Conservation (phyloP, 2,797 vertebrate species). For the Halcyon leucocephala region DNA sequence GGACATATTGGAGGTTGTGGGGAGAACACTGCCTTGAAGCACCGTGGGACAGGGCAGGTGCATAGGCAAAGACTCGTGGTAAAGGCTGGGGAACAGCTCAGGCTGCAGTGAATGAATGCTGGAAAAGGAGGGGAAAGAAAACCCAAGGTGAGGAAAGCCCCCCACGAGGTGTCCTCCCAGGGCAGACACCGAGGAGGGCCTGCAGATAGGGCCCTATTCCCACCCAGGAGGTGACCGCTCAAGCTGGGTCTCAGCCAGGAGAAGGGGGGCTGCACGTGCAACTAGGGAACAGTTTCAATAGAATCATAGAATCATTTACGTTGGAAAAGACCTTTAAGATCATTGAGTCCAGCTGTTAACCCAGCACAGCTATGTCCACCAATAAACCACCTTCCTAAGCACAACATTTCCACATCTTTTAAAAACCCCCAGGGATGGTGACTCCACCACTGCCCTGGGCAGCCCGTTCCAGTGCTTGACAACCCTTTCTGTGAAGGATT, state of each 20-base stretch:
- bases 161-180: too few species aligned
- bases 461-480: not conserved
- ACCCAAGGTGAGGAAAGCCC: not conserved
- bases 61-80: fast-evolving
- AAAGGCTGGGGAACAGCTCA: not conserved
- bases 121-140: not conserved
- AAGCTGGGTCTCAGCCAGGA: not conserved
- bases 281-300: not conserved
- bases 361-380: not conserved
- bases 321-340: not conserved
- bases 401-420: not conserved
- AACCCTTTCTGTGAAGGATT: not conserved
- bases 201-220: fast-evolving
- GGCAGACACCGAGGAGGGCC: fast-evolving
- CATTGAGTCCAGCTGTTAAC: not conserved
- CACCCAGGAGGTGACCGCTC: not conserved
- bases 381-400: not conserved
- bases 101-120: not conserved
- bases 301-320: not conserved
- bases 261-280: not conserved
- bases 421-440: not conserved
- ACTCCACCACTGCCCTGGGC: not conserved
- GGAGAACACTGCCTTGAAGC: fast-evolving
- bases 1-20: not conserved
- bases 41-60: fast-evolving